Conservation (phyloP, 1,140 invertebrate genomes). For the Amphibalanus amphitrite region DNA sequence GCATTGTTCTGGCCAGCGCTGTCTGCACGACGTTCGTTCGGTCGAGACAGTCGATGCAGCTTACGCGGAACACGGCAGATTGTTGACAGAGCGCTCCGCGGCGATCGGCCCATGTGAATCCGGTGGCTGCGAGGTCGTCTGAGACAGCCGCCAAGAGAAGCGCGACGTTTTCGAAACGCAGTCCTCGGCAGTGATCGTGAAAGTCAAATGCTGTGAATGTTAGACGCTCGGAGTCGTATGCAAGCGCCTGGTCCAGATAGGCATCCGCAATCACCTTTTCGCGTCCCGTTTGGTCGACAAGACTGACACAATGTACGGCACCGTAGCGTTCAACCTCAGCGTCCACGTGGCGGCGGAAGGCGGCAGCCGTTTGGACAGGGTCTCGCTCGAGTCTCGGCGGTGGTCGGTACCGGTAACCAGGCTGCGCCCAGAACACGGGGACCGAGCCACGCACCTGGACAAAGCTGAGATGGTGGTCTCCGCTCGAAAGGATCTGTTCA, state of each 20-base stretch:
- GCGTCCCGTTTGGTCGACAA: slow-evolving; percentile 82
- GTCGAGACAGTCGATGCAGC: slow-evolving; percentile 95
- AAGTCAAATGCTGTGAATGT: slow-evolving; percentile 93
- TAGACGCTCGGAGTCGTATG: slow-evolving; percentile 59
- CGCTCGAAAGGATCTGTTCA: slow-evolving; percentile 72
- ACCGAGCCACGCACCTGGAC: slow-evolving; percentile 81
- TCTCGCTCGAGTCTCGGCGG: slow-evolving; percentile 67
- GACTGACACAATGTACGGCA: slow-evolving; percentile 66
- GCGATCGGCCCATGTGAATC: slow-evolving; percentile 84
- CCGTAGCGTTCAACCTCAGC: slow-evolving; percentile 61
- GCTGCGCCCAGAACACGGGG: slow-evolving; percentile 93
- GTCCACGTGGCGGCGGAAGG: slow-evolving; percentile 78
- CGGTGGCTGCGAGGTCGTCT: slow-evolving; percentile 52
- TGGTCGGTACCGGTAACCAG: slow-evolving; percentile 85
- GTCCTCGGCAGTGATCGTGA: slow-evolving; percentile 85
- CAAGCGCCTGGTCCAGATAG: slow-evolving; percentile 69
- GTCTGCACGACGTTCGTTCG: slow-evolving; percentile 92
- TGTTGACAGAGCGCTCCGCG: slow-evolving; percentile 82
- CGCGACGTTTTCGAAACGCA: slow-evolving; percentile 80
- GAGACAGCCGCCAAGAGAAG: slow-evolving; percentile 62
- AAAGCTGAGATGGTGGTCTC: slow-evolving; percentile 75
- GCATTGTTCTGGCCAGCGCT: slow-evolving; percentile 70
- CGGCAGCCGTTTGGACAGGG: slow-evolving; percentile 56
- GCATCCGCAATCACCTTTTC: slow-evolving; percentile 84
- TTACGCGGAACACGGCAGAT: slow-evolving; percentile 76